phyloP scores from a whole-genome alignment of 1,140 invertebrate species.

The Drosophila quadrilineata region DNA sequence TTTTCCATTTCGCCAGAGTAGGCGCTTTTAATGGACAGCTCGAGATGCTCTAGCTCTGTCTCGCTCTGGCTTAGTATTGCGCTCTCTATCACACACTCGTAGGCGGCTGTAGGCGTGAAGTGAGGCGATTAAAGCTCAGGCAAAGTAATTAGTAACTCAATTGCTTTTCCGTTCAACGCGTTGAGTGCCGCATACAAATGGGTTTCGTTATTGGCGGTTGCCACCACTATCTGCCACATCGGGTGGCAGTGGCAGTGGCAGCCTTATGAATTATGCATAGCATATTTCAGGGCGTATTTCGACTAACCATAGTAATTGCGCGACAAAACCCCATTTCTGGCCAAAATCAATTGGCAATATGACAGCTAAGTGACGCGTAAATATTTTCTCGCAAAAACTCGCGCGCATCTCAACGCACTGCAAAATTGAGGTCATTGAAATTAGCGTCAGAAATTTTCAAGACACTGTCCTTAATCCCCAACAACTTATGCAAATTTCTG shows the following conservation, averaged over 20 bases:
- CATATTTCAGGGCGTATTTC: conserved; percentile 4
- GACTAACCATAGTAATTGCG: conserved; percentile 20
- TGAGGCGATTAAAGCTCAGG: conserved; percentile 57
- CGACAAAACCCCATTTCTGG: conserved; percentile 18
- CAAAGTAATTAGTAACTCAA: conserved; percentile 78
- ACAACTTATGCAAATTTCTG: conserved; percentile 67
- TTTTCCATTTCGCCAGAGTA: conserved; percentile 22
- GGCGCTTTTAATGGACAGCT: conserved; percentile 68
- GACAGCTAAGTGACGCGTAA: conserved; percentile 24
- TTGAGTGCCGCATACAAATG: conserved; percentile 64
- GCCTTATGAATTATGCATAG: conserved; percentile 43
- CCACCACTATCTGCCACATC: background rate
- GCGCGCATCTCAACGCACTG: conserved; percentile 25
- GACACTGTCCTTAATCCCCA: conserved; percentile 46
- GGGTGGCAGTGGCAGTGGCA: background rate
- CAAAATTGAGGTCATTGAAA: conserved; percentile 64
- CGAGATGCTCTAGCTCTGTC: too few species aligned
- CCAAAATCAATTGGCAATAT: conserved; percentile 38
- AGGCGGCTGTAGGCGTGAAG: background rate
- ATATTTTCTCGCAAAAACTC: conserved; percentile 12
- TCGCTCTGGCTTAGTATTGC: background rate
- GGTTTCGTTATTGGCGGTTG: conserved; percentile 36
- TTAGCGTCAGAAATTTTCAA: conserved; percentile 53
- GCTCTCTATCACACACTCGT: too few species aligned
- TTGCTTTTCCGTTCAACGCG: conserved; percentile 48